Evolutionary conservation across 2,797 vertebrate species (phyloP).

Genomic region (Prunella strophiata): DNA sequence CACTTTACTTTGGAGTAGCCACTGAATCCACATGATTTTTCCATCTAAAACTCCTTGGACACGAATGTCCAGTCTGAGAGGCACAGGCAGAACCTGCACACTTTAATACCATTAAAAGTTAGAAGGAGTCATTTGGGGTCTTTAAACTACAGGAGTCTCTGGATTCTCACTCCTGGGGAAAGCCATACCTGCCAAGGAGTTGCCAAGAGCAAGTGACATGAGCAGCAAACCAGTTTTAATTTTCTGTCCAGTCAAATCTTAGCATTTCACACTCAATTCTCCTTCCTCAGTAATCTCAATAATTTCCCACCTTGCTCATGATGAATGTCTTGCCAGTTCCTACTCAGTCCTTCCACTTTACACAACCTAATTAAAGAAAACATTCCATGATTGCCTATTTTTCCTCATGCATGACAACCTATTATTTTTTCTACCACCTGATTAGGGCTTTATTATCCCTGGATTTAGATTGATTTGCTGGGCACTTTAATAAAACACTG

Average conservation of each 20-base stretch:
- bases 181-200: conserved; percentile 68
- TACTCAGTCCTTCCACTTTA: conserved; percentile 93
- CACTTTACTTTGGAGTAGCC: neutral
- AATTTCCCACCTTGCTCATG: conserved; percentile 98
- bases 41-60: neutral
- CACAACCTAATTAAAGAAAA: conserved; percentile 99
- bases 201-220: conserved; percentile 56
- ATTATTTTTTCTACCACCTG: conserved; percentile 99
- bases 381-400: conserved; percentile 99
- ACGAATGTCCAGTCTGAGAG: neutral
- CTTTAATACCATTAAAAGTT: neutral
- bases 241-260: conserved; percentile 78
- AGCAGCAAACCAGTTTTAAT: conserved; percentile 72
- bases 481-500: conserved; percentile 96
- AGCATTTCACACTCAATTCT: conserved; percentile 80
- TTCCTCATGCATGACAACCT: conserved; percentile 99
- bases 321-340: conserved; percentile 95
- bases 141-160: conserved; percentile 10
- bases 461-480: conserved; percentile 99
- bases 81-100: neutral
- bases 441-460: conserved; percentile 99
- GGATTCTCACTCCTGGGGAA: conserved; percentile 10
- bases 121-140: neutral
- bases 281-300: conserved; percentile 92
- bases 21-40: neutral